Conservation (phyloP, 2,797 vertebrate species). For the Ceyx erithaca region DNA sequence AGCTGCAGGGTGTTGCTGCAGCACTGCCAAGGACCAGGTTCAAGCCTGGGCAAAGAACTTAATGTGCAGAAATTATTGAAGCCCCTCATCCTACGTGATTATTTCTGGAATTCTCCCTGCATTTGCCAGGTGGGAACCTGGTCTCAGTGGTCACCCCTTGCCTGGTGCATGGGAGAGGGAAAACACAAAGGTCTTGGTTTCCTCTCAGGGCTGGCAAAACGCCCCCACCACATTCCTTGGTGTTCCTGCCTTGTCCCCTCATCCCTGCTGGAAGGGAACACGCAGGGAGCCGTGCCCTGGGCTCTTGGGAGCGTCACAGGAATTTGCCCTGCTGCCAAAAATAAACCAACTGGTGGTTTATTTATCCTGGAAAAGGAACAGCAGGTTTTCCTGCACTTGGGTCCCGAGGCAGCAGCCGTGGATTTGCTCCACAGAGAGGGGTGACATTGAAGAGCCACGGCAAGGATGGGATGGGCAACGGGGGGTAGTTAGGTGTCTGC, state of each 20-base stretch:
- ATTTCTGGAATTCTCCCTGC: background rate
- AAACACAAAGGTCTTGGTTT: background rate
- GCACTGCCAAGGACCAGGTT: background rate
- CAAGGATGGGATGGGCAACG: accelerated
- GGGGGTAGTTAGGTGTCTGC: background rate
- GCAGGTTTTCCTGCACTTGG: background rate
- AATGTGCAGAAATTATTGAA: background rate
- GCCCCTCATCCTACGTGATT: accelerated
- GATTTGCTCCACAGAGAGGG: background rate
- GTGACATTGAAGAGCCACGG: accelerated
- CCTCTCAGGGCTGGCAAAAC: background rate
- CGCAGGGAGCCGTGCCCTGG: accelerated
- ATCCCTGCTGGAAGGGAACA: background rate
- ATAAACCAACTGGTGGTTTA: background rate
- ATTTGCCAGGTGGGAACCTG: accelerated
- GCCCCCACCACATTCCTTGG: accelerated
- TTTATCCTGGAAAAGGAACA: constrained; percentile 29
- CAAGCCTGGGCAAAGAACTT: background rate
- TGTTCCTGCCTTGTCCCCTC: background rate
- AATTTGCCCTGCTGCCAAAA: background rate
- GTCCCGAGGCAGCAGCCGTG: background rate
- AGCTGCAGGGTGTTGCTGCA: background rate
- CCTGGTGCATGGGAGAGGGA: background rate
- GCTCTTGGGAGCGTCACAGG: background rate
- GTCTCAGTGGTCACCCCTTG: accelerated